These are phyloP conservation scores for Campoplex capitator DNA, from an alignment of 2,888 invertebrate genomes.

Conservation along the genomic window DNA sequence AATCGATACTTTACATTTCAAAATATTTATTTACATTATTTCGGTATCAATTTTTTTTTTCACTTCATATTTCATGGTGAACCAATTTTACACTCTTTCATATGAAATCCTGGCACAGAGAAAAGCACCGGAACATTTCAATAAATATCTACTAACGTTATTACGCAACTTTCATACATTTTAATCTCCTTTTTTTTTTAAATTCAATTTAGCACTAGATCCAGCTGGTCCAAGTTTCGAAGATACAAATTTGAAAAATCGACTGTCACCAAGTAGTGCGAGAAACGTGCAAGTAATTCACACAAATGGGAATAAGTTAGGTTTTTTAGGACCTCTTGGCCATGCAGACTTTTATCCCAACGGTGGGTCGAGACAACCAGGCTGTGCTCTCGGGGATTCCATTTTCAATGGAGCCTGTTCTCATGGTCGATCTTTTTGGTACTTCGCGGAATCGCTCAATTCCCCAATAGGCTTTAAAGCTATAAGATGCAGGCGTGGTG, in stretches of 20 bases:
- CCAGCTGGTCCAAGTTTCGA: conserved; percentile 67
- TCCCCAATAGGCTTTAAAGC: conserved; percentile 3
- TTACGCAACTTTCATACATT: not conserved
- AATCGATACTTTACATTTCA: not conserved
- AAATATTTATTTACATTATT: not conserved
- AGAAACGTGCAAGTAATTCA: conserved; percentile 71
- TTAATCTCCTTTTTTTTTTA: too few species aligned
- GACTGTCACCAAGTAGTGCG: conserved; percentile 51
- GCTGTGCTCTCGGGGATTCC: conserved; percentile 49
- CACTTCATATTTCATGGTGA: not conserved
- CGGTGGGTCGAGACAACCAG: conserved; percentile 68
- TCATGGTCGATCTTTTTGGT: conserved; percentile 65
- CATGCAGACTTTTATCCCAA: conserved; percentile 72
- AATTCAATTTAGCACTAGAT: conserved; percentile 70
- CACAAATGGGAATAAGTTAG: conserved; percentile 69
- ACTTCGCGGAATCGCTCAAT: conserved; percentile 69
- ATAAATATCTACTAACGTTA: too few species aligned
- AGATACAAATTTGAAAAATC: not conserved
- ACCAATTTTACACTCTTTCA: not conserved
- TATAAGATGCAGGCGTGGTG: not conserved
- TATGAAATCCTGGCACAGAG: too few species aligned
- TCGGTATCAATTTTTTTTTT: not conserved
- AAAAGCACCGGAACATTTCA: too few species aligned
- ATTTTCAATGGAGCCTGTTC: conserved; percentile 52
- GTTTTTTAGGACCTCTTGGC: conserved; percentile 59